phyloP scores from a whole-genome alignment of 2,797 vertebrate species.

The Spea hammondii region DNA sequence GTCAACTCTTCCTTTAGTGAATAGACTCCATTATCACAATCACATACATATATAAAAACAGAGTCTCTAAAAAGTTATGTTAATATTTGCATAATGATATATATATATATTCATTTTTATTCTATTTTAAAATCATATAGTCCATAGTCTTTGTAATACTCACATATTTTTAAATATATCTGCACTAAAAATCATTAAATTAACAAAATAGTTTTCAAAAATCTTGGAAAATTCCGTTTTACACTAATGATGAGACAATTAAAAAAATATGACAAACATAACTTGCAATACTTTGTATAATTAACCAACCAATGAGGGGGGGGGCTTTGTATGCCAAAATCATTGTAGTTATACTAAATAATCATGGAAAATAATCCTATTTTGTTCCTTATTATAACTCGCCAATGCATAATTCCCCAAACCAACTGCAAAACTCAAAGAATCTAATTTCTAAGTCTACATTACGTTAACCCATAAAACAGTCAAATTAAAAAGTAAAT shows the following conservation, averaged over 20 bases:
- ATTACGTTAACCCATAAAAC: constrained; percentile 41
- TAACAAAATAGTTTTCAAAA: background rate
- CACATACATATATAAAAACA: no score
- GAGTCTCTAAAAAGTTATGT: no score
- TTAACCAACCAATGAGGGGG: background rate
- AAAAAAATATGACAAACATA: constrained; percentile 18
- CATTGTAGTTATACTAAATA: background rate
- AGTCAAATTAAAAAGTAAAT: constrained; percentile 49
- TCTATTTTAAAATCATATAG: no score
- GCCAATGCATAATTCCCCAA: constrained; percentile 34
- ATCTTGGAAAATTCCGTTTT: constrained; percentile 10
- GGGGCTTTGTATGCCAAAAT: background rate
- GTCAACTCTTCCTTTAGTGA: no score
- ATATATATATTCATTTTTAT: no score
- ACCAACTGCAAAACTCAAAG: constrained; percentile 26
- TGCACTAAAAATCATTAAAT: background rate
- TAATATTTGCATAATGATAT: no score
- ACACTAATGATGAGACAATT: constrained; percentile 8
- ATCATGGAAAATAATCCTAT: constrained; percentile 19
- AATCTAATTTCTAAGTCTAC: constrained; percentile 43
- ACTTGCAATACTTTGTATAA: constrained; percentile 7
- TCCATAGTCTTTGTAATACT: no score
- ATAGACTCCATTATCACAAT: no score
- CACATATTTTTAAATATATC: no score
- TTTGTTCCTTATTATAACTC: constrained; percentile 26